These are phyloP conservation scores for Litocranius walleri DNA, from an alignment of 2,113 vertebrate species.

Conservation along the genomic window DNA sequence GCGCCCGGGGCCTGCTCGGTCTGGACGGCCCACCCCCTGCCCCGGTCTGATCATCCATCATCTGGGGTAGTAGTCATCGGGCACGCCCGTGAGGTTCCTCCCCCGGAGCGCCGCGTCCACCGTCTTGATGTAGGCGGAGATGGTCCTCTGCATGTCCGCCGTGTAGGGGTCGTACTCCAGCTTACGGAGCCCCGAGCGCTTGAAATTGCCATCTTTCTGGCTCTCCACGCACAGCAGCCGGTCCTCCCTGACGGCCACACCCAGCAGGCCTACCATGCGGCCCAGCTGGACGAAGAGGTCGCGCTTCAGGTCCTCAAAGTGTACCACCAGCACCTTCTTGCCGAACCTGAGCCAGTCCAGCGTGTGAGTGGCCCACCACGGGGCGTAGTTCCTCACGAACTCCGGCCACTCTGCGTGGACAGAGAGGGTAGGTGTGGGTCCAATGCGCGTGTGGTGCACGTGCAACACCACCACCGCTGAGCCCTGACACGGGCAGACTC, in stretches of 20 bases:
- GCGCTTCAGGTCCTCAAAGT: slow-evolving; percentile 93
- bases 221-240: slow-evolving; percentile 95
- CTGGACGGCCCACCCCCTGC: background rate
- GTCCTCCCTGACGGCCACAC: slow-evolving; percentile 87
- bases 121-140: slow-evolving; percentile 88
- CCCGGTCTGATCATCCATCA: slow-evolving; percentile 77
- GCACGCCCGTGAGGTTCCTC: slow-evolving; percentile 90
- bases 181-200: slow-evolving; percentile 93
- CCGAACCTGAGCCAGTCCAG: slow-evolving; percentile 95
- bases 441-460: rapidly evolving
- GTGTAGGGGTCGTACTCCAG: slow-evolving; percentile 96
- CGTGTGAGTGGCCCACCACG: slow-evolving; percentile 97
- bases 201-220: slow-evolving; percentile 98
- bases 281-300: slow-evolving; percentile 92
- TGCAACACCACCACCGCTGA: rapidly evolving
- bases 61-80: slow-evolving; percentile 93
- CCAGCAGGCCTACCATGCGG: slow-evolving; percentile 90
- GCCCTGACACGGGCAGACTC: background rate
- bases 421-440: background rate
- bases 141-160: slow-evolving; percentile 86
- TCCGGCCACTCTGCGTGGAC: slow-evolving; percentile 92
- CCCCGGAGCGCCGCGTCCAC: slow-evolving; percentile 88
- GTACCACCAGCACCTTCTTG: slow-evolving; percentile 91
- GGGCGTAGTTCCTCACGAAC: slow-evolving; percentile 94
- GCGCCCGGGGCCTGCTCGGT: background rate